Conservation (phyloP, 2,113 vertebrate species). For the Antechinus flavipes region DNA sequence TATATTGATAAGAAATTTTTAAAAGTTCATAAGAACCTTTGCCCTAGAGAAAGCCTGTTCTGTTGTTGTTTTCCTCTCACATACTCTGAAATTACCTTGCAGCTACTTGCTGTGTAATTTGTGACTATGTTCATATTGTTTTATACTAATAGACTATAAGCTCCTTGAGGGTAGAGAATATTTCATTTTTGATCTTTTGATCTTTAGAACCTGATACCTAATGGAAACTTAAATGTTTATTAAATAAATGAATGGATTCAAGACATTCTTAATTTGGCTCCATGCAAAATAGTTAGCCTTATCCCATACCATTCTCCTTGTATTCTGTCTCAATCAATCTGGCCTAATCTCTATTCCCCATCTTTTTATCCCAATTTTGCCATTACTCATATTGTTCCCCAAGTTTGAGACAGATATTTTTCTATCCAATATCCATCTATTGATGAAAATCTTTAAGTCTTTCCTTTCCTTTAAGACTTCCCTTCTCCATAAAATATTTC, state of each 20-base stretch:
- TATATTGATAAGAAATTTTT: no score
- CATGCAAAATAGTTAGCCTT: neutral
- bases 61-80: neutral
- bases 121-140: neutral
- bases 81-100: neutral
- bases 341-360: neutral
- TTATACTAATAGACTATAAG: neutral
- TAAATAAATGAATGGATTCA: neutral
- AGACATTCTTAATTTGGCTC: neutral
- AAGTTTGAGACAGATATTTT: neutral
- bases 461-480: no score
- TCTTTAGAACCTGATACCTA: neutral
- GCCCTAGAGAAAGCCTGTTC: neutral
- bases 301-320: neutral
- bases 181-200: neutral
- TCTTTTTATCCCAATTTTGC: neutral
- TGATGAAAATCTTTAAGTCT: no score
- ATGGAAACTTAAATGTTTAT: neutral
- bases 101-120: neutral
- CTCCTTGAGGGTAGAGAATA: neutral
- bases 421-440: no score
- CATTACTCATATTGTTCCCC: neutral
- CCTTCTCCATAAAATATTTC: no score
- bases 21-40: neutral
- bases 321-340: neutral